Evolutionary conservation across 2,113 vertebrate species (phyloP).

Genomic region (Microtus richardsoni): DNA sequence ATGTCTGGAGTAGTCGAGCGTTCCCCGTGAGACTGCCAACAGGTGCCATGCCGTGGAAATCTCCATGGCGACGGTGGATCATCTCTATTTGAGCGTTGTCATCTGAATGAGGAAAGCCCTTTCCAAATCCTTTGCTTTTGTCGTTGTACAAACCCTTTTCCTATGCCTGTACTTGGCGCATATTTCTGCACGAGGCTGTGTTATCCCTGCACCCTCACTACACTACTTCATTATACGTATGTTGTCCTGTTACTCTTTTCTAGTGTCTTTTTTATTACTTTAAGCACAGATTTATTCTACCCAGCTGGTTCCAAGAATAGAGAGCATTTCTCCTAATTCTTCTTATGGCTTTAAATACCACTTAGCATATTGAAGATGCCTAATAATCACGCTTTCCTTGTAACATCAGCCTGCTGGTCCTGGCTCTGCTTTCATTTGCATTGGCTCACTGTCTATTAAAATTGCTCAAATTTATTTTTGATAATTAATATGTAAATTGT

Average conservation of each 20-base stretch:
- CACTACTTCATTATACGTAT: neutral
- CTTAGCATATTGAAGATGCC: slow-evolving; percentile 43
- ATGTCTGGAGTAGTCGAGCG: neutral
- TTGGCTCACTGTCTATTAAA: slow-evolving; percentile 54
- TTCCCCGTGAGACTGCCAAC: neutral
- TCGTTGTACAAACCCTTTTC: neutral
- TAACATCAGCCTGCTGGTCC: neutral
- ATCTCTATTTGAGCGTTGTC: neutral
- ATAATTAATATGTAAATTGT: slow-evolving; percentile 57
- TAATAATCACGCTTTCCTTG: slow-evolving; percentile 45
- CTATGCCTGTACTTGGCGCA: neutral
- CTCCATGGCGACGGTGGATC: neutral
- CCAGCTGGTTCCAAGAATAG: slow-evolving; percentile 63
- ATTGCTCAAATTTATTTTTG: slow-evolving; percentile 44
- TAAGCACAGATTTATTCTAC: slow-evolving; percentile 71
- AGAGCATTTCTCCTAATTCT: slow-evolving; percentile 49
- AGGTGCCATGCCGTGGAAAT: neutral
- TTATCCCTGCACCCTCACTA: slow-evolving; percentile 2
- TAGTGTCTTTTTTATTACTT: slow-evolving; percentile 39
- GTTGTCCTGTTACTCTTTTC: slow-evolving; percentile 53
- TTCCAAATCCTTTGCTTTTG: slow-evolving; percentile 2
- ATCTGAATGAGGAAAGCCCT: neutral
- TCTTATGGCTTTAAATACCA: slow-evolving; percentile 55
- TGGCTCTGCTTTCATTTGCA: slow-evolving; percentile 49
- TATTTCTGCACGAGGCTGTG: neutral